These are phyloP conservation scores for Pristis pectinata DNA, from an alignment of 2,797 vertebrate species.

Conservation along the genomic window DNA sequence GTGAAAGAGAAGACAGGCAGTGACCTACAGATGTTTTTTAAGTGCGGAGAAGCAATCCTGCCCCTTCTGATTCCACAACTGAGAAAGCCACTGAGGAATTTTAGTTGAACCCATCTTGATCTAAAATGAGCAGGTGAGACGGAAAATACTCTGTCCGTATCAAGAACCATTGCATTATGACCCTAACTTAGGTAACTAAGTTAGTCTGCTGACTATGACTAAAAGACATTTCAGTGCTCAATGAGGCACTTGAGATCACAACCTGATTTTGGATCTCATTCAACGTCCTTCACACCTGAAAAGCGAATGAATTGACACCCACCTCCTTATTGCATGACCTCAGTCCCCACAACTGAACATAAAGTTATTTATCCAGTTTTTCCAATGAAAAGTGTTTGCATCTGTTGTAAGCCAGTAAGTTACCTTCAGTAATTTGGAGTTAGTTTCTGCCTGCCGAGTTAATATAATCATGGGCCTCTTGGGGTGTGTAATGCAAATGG, in stretches of 20 bases:
- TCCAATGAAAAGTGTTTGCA: conserved; percentile 49
- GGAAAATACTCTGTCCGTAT: not conserved
- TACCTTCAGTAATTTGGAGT: conserved; percentile 45
- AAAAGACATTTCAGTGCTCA: not conserved
- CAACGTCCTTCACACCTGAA: not conserved
- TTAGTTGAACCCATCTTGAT: not conserved
- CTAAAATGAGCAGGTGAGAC: not conserved
- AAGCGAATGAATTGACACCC: not conserved
- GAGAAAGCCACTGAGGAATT: not conserved
- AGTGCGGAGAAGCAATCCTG: not conserved
- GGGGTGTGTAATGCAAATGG: conserved; percentile 52
- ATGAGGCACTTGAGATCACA: not conserved
- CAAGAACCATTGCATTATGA: not conserved
- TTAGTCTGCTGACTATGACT: not conserved
- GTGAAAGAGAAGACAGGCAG: too few relatives aligned
- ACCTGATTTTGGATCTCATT: not conserved
- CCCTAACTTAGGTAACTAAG: not conserved
- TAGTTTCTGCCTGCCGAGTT: conserved; percentile 51
- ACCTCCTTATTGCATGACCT: not conserved
- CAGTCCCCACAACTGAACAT: not conserved
- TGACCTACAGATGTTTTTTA: not conserved
- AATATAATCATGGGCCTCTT: conserved; percentile 59
- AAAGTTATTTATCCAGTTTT: conserved; percentile 41
- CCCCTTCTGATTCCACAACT: not conserved
- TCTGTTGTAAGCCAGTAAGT: conserved; percentile 59